phyloP scores from a whole-genome alignment of 2,797 vertebrate species.

The Delichon dasypus region DNA sequence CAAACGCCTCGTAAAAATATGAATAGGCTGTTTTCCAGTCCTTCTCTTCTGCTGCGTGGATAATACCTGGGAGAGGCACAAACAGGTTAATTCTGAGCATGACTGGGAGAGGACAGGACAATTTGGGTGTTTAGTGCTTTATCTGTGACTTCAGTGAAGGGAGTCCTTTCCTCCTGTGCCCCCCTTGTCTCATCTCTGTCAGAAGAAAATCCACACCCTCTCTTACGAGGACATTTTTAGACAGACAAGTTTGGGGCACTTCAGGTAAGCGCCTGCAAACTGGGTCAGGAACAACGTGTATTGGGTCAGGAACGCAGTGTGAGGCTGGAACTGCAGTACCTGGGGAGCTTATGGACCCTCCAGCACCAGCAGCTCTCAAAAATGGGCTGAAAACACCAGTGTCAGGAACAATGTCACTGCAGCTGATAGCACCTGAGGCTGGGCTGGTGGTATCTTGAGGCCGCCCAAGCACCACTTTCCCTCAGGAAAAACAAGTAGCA shows the following conservation, averaged over 20 bases:
- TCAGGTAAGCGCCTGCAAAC: background rate
- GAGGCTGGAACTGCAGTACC: background rate
- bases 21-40: conserved; percentile 99
- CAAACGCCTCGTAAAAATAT: conserved; percentile 98
- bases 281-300: background rate
- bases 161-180: background rate
- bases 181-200: background rate
- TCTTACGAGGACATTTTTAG: background rate
- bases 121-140: background rate
- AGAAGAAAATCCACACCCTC: background rate
- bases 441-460: background rate
- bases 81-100: background rate
- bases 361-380: background rate
- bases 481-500: background rate
- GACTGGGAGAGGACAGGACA: background rate
- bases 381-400: background rate
- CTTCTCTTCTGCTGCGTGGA: conserved; percentile 97
- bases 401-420: background rate
- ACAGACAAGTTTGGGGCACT: background rate
- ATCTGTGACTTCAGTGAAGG: background rate
- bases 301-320: background rate
- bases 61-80: conserved; percentile 83
- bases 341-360: background rate
- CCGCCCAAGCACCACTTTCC: background rate
- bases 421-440: background rate